Percentiles rank a stretch among this genome's conserved stretches.
phyloP scores from a whole-genome alignment of 30 jellyfish, hydroid and myxozoan species.

The Aurelia coerulea region DNA sequence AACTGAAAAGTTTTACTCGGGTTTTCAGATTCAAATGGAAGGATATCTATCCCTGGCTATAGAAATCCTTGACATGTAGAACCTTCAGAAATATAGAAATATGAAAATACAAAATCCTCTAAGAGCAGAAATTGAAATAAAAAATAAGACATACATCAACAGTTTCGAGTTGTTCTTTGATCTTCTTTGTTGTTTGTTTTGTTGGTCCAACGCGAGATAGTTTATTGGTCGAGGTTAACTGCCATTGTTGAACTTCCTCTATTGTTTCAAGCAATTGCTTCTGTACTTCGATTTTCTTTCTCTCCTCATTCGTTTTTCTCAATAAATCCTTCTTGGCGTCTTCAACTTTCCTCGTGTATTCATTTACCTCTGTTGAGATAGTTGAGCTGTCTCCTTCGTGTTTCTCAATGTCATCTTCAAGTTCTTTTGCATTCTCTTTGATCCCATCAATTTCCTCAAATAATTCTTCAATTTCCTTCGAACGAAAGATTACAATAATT shows the following conservation, averaged over 20 bases:
- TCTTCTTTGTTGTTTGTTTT: slow-evolving; percentile 71
- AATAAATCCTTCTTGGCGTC: slow-evolving; percentile 58
- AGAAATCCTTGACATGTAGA: too few relatives aligned
- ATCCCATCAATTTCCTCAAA: slow-evolving; percentile 25
- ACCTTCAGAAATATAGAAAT: too few relatives aligned
- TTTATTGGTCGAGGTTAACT: slow-evolving; percentile 33
- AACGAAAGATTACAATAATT: too few relatives aligned
- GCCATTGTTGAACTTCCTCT: slow-evolving; percentile 68
- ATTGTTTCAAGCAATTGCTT: slow-evolving; percentile 44
- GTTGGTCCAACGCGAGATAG: slow-evolving; percentile 66
- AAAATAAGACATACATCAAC: slow-evolving; percentile 52
- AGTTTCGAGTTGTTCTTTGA: slow-evolving; percentile 68
- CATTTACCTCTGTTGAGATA: slow-evolving; percentile 44
- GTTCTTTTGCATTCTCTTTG: slow-evolving; percentile 24
- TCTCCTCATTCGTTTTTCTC: slow-evolving; percentile 61
- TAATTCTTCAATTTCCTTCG: slow-evolving; percentile 20
- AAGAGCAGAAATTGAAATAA: too few relatives aligned
- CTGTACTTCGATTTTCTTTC: slow-evolving; percentile 76
- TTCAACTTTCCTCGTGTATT: slow-evolving; percentile 55
- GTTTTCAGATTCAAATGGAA: too few relatives aligned
- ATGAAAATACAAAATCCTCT: too few relatives aligned
- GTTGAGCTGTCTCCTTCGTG: slow-evolving; percentile 73
- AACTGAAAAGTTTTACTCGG: too few relatives aligned
- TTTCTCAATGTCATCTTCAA: slow-evolving; percentile 48
- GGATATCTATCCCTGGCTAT: too few relatives aligned